Conservation (phyloP, 2,888 invertebrate species). For the Drosophila neotestacea region DNA sequence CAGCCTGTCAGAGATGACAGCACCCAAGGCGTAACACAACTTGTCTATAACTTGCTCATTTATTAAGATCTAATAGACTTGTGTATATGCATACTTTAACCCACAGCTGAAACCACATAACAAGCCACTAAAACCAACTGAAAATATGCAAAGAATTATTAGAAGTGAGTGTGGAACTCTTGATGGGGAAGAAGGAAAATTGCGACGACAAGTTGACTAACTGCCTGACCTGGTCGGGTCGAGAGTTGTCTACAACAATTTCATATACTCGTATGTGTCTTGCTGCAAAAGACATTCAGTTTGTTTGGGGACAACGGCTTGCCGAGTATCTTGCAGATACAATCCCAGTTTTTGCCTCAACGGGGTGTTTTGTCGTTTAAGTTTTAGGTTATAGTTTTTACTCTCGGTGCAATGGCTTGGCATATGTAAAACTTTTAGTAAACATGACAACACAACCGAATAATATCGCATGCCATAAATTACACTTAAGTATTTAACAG, state of each 20-base stretch:
- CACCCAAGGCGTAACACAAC: slow-evolving; percentile 24
- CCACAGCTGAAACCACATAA: slow-evolving; percentile 43
- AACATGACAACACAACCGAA: slow-evolving; percentile 75
- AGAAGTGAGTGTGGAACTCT: slow-evolving; percentile 50
- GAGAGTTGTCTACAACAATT: slow-evolving; percentile 39
- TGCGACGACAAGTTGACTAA: slow-evolving; percentile 60
- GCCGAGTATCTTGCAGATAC: slow-evolving; percentile 46
- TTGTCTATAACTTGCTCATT: slow-evolving; percentile 65
- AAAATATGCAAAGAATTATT: slow-evolving; percentile 73
- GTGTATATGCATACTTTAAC: slow-evolving; percentile 13
- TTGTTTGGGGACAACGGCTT: slow-evolving; percentile 41
- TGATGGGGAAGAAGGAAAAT: slow-evolving; percentile 5
- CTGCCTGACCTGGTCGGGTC: slow-evolving; percentile 34
- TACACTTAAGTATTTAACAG: slow-evolving; percentile 80
- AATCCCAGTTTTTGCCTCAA: slow-evolving; percentile 28
- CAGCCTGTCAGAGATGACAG: slow-evolving; percentile 18
- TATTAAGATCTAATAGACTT: slow-evolving; percentile 74
- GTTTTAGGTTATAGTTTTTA: slow-evolving; percentile 46
- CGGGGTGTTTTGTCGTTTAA: slow-evolving; percentile 43
- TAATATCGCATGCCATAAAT: slow-evolving; percentile 80
- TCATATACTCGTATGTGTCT: slow-evolving; percentile 33
- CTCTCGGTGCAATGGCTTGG: slow-evolving; percentile 24
- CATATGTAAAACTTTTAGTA: slow-evolving; percentile 75
- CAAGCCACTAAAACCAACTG: slow-evolving; percentile 57
- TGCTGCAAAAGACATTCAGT: slow-evolving; percentile 47